Percentiles rank a stretch among this genome's conserved stretches.
Conservation (phyloP, 2,113 vertebrate species). For the Odobenus rosmarus region DNA sequence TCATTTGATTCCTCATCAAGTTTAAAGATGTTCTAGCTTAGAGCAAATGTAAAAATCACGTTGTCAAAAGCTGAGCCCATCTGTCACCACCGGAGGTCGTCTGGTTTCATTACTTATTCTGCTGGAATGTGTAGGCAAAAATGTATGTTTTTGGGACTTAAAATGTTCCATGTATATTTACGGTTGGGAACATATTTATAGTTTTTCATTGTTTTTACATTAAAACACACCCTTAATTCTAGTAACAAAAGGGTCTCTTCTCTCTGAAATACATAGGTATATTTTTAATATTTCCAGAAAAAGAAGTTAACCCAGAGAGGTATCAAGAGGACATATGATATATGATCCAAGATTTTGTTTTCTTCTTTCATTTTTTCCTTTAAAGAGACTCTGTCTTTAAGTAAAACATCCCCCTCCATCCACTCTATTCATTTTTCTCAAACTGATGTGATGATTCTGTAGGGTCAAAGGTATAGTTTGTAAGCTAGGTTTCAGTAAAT, state of each 20-base stretch:
- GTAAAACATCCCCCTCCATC: neutral
- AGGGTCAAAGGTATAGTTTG: neutral
- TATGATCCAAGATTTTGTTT: constrained; percentile 6
- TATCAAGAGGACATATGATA: neutral
- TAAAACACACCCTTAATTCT: neutral
- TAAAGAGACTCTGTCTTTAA: neutral
- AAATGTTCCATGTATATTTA: constrained; percentile 29
- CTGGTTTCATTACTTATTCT: constrained; percentile 48
- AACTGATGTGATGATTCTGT: neutral
- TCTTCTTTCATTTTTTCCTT: neutral
- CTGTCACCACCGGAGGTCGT: neutral
- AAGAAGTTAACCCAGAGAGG: neutral
- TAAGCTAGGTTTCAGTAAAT: neutral
- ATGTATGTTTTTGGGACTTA: neutral
- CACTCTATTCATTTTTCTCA: neutral
- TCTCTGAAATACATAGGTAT: neutral
- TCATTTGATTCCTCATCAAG: constrained; percentile 50
- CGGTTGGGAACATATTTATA: neutral
- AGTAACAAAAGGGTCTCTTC: neutral
- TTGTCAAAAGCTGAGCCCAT: constrained; percentile 30
- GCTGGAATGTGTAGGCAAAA: constrained; percentile 12
- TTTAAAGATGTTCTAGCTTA: constrained; percentile 59
- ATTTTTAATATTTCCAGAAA: constrained; percentile 16
- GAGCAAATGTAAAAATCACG: neutral
- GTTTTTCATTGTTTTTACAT: constrained; percentile 40